These are phyloP conservation scores for Mirza zaza DNA, from an alignment of 2,113 vertebrate species.

Conservation along the genomic window DNA sequence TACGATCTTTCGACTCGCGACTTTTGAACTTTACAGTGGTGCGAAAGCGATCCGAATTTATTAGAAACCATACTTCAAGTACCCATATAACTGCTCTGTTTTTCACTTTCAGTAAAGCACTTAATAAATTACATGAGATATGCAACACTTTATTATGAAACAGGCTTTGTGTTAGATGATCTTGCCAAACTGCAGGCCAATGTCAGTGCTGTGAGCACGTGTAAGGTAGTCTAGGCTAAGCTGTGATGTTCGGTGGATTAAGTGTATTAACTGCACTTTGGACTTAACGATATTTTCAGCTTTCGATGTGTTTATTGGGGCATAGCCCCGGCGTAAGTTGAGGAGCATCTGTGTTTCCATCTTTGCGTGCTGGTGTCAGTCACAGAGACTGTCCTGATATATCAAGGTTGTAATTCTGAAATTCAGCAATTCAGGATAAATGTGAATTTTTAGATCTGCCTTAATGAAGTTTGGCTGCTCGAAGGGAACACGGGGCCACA, in stretches of 20 bases:
- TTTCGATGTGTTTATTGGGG: neutral
- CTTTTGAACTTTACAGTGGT: neutral
- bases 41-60: neutral
- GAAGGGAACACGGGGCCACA: neutral
- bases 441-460: neutral
- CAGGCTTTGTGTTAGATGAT: neutral
- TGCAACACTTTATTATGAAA: neutral
- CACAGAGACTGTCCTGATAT: neutral
- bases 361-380: neutral
- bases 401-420: neutral
- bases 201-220: neutral
- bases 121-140: neutral
- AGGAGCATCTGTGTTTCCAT: neutral
- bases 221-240: neutral
- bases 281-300: neutral
- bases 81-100: neutral
- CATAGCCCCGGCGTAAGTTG: neutral
- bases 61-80: neutral
- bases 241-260: neutral
- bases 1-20: rapidly evolving
- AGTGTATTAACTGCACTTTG: neutral
- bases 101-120: neutral
- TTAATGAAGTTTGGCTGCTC: neutral
- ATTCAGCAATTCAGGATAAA: neutral
- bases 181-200: neutral